These are phyloP conservation scores for Linyphia triangularis DNA, from an alignment of 2,888 invertebrate genomes.

Conservation along the genomic window DNA sequence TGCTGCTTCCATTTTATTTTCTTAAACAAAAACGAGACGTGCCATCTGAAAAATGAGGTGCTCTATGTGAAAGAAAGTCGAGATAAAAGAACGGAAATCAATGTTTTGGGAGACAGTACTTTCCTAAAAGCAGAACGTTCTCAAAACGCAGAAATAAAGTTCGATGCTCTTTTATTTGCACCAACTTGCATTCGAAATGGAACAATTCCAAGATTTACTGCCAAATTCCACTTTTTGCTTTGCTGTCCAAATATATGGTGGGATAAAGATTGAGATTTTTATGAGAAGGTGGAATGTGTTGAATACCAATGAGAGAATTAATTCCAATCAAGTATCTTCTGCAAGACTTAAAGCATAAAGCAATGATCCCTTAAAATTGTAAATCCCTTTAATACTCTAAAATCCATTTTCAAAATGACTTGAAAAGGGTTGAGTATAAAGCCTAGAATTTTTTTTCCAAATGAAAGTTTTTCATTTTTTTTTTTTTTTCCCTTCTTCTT, in stretches of 20 bases:
- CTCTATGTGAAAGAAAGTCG: neutral
- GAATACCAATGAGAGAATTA: neutral
- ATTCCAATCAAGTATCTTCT: neutral
- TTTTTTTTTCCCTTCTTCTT: no score
- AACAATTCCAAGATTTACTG: constrained; percentile 15
- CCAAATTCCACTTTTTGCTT: neutral
- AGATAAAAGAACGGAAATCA: constrained; percentile 14
- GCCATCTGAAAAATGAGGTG: neutral
- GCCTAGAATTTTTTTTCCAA: neutral
- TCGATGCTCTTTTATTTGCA: constrained; percentile 11
- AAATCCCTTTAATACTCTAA: no score
- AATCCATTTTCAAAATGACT: no score
- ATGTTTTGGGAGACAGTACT: constrained; percentile 15
- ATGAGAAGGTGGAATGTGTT: neutral
- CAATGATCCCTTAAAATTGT: no score
- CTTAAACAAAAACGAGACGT: neutral
- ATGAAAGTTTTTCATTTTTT: neutral
- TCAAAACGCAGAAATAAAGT: constrained; percentile 4
- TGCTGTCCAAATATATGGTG: neutral
- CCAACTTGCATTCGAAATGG: constrained; percentile 37
- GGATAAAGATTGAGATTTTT: neutral
- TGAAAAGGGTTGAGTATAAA: neutral
- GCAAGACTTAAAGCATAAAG: no score
- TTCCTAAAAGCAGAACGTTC: neutral
- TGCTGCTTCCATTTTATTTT: neutral